Evolutionary conservation across 2,113 vertebrate species (phyloP).

Genomic region (Gymnogyps californianus): DNA sequence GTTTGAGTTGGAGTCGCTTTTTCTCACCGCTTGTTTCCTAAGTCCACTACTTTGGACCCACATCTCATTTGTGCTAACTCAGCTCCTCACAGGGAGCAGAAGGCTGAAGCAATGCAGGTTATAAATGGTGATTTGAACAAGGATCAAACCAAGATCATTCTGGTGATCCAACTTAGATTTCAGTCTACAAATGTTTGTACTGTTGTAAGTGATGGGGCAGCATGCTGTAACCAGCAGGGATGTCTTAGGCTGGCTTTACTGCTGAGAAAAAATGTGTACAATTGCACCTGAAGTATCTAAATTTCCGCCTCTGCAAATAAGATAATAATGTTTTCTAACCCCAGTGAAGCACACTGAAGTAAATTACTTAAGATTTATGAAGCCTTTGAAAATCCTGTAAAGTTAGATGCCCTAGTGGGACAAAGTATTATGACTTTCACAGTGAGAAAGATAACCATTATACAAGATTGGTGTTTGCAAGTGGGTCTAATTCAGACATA

Average conservation of each 20-base stretch:
- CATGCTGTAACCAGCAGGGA: neutral
- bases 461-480: neutral
- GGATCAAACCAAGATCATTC: neutral
- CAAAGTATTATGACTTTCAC: neutral
- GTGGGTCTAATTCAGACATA: neutral
- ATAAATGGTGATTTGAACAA: neutral
- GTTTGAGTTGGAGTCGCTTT: neutral
- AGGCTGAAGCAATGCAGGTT: neutral
- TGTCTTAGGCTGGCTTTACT: neutral
- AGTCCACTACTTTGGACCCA: neutral
- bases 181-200: neutral
- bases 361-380: neutral
- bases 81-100: neutral
- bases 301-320: neutral
- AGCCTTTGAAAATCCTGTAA: neutral
- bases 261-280: neutral
- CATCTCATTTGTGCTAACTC: neutral
- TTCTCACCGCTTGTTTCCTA: neutral
- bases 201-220: neutral
- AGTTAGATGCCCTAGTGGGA: neutral
- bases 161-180: neutral
- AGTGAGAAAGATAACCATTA: neutral
- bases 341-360: neutral
- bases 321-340: neutral
- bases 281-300: neutral